Conservation (phyloP, 2,888 invertebrate species). For the Trypoxylon attenuatum region DNA sequence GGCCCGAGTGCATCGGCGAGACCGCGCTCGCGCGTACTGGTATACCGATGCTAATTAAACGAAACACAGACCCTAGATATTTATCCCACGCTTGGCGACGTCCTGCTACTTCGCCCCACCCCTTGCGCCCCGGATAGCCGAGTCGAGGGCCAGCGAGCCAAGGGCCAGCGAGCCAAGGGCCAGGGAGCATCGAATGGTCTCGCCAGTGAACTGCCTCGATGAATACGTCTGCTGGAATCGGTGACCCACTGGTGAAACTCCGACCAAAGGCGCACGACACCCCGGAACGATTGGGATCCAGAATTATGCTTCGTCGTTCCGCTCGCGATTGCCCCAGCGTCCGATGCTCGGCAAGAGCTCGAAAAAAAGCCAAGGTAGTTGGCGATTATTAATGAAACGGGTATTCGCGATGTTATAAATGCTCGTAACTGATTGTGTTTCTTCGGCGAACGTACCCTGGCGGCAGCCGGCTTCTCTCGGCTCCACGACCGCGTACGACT, state of each 20-base stretch:
- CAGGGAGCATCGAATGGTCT: no score
- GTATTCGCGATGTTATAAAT: not conserved
- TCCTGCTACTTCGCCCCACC: conserved; percentile 27
- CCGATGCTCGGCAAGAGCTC: no score
- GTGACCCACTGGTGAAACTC: no score
- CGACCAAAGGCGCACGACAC: no score
- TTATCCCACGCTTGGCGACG: conserved; percentile 60
- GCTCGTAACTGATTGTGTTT: conserved; percentile 5
- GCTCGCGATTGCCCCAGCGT: no score
- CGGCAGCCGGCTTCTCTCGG: not conserved
- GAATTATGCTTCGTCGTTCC: no score
- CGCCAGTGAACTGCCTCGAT: no score
- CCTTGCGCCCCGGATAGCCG: conserved; percentile 27
- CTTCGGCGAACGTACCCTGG: not conserved
- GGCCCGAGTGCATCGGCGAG: conserved; percentile 23
- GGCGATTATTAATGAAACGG: not conserved
- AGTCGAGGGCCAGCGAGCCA: conserved; percentile 36
- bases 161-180: not conserved
- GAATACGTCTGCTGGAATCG: no score
- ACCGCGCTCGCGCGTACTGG: conserved; percentile 48
- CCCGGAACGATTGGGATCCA: no score
- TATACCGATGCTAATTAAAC: conserved; percentile 64
- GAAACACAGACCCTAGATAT: conserved; percentile 61
- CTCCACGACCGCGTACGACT: conserved; percentile 39
- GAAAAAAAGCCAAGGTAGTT: not conserved